These are phyloP conservation scores for Rhagophthalmus giganteus DNA, from an alignment of 2,888 invertebrate genomes.

Conservation along the genomic window DNA sequence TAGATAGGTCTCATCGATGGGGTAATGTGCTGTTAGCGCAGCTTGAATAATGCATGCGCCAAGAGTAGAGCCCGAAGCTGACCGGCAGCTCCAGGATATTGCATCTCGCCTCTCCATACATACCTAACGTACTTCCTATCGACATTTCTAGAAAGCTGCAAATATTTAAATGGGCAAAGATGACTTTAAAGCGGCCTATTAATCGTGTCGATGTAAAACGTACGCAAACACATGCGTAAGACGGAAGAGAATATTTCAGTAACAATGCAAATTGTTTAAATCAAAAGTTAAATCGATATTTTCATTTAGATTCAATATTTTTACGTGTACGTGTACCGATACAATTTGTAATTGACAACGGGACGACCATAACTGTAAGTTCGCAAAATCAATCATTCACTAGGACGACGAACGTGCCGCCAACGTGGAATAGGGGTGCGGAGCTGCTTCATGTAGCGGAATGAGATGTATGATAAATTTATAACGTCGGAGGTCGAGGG, in stretches of 20 bases:
- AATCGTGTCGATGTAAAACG: too few species aligned
- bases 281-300: too few species aligned
- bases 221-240: too few species aligned
- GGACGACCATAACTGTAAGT: too few species aligned
- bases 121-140: slow-evolving; percentile 21
- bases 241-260: too few species aligned
- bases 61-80: slow-evolving; percentile 28
- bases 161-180: too few species aligned
- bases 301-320: too few species aligned
- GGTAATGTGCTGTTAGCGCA: slow-evolving; percentile 25
- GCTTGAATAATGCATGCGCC: slow-evolving; percentile 37
- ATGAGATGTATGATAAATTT: slow-evolving; percentile 51
- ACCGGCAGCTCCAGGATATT: slow-evolving; percentile 33
- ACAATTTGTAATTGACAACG: too few species aligned
- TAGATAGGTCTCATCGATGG: slow-evolving; percentile 21
- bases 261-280: too few species aligned
- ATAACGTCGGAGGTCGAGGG: slow-evolving; percentile 42
- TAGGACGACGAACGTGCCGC: slow-evolving; percentile 31
- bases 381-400: too few species aligned
- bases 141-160: slow-evolving; percentile 9
- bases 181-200: too few species aligned
- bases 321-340: too few species aligned
- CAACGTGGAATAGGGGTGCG: slow-evolving; percentile 30
- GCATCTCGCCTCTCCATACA: slow-evolving; percentile 31
- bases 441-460: slow-evolving; percentile 48